Evolutionary conservation across 1,140 invertebrate genomes (phyloP).

Genomic region (Dreissena polymorpha): DNA sequence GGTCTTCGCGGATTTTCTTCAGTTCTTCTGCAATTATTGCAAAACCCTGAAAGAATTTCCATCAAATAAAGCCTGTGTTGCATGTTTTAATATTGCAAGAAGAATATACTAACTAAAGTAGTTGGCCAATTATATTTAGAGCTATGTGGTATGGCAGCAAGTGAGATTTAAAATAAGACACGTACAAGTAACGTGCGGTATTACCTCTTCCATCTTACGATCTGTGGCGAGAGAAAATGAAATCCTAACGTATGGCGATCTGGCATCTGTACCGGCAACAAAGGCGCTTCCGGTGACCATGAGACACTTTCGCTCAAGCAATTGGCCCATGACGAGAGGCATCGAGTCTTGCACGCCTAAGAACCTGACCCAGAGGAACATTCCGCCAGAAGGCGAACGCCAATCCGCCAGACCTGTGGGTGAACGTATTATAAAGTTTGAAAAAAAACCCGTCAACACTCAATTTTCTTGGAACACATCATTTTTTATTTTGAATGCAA

Average conservation of each 20-base stretch:
- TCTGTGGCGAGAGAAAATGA: constrained; percentile 26
- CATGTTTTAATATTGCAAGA: neutral
- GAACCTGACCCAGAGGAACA: constrained; percentile 51
- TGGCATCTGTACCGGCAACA: neutral
- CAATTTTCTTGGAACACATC: too few species aligned
- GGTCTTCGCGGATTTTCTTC: neutral
- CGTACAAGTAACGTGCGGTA: neutral
- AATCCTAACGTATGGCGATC: constrained; percentile 19
- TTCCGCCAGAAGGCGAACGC: constrained; percentile 33
- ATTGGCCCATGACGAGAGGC: constrained; percentile 1
- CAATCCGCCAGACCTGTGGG: constrained; percentile 42
- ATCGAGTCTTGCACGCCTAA: constrained; percentile 2
- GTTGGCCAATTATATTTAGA: neutral
- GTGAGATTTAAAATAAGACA: neutral
- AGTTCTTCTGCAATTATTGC: constrained; percentile 39
- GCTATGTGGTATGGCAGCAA: neutral
- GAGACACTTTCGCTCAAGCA: constrained; percentile 27
- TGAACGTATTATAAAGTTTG: too few species aligned
- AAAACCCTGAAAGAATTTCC: constrained; percentile 25
- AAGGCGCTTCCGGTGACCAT: constrained; percentile 35
- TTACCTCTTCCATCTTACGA: constrained; percentile 44
- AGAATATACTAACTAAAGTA: neutral
- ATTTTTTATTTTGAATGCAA: too few species aligned
- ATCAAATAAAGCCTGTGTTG: neutral
- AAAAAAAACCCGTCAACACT: too few species aligned